Evolutionary conservation across 2,888 invertebrate species (phyloP), one percentile per base, ranked within the genome.

Genomic region (Tetragonula carbonaria): DNA sequence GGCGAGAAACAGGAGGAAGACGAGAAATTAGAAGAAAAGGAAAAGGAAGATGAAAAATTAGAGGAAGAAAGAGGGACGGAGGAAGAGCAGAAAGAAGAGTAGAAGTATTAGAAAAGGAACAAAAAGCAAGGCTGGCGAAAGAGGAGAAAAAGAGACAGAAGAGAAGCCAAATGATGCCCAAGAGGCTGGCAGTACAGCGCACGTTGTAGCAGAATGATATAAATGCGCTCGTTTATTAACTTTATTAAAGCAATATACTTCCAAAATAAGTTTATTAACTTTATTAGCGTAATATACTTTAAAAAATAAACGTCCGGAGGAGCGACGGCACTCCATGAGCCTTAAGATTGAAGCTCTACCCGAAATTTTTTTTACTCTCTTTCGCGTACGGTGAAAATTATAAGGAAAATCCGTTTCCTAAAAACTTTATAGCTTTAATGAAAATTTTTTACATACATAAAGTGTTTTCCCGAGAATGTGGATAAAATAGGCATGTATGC

Each of bases 161-260:
- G 73, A 84, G n/a, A 72, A 74, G 63, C 62, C 68, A 86, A 78
- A 80, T 74, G 77, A 76, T 77, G 77, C 80, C 77, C 74, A 62
- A 53, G 87, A 80, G 81, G 73, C 75, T 59, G 55, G 66, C 45
- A 57, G 70, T 51, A 73, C 75, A 72, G 38, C 65, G 50, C 28
- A 23, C 82, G 78, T 74, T 65, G 71, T 65, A 45, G 73, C 57
- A 53, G 78, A 79, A 89, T 86, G 89, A 88, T 87, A 82, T 80
- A 80, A 84, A 83, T 77, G 80, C 74, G 73, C 79, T 87, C 78
- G 73, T 87, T 80, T 84, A 80, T 84, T 89, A 87, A 87, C 85
- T 89, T 68, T 78, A 78, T 87, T 88, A 87, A 82, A 83, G 83
- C 82, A 73, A 83, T 83, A 83, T 82, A 83, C 63, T 59, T 57